phyloP scores from a whole-genome alignment of 2,113 vertebrate species.

The Hemicordylus capensis region DNA sequence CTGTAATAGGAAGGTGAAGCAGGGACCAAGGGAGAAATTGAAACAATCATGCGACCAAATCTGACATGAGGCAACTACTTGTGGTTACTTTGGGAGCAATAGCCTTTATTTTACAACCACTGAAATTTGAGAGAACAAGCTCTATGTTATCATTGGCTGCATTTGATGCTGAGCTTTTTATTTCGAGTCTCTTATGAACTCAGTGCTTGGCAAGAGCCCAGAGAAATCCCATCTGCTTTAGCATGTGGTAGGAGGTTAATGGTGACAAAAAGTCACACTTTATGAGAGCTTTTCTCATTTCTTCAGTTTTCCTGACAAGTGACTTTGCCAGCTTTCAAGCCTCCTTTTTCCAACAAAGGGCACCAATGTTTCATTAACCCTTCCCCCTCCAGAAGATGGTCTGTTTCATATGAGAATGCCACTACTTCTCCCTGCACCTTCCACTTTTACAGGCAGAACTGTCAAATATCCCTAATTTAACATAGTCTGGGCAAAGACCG shows the following conservation, averaged over 20 bases:
- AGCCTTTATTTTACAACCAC: constrained; percentile 17
- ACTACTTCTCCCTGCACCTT: rapidly evolving
- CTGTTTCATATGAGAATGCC: neutral
- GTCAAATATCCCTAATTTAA: rapidly evolving
- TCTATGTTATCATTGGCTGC: constrained; percentile 18
- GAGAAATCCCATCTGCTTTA: constrained; percentile 24
- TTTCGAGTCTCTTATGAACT: constrained; percentile 37
- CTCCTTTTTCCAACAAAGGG: constrained; percentile 6
- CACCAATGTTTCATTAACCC: constrained; percentile 26
- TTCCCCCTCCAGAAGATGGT: constrained; percentile 8
- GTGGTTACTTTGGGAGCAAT: constrained; percentile 20
- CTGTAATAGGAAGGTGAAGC: neutral
- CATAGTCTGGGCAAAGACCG: neutral
- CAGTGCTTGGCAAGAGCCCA: constrained; percentile 27
- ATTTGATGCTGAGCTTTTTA: constrained; percentile 22
- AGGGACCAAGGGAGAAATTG: neutral
- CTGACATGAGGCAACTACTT: neutral
- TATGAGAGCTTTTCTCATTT: constrained; percentile 16
- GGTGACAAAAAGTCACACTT: constrained; percentile 39
- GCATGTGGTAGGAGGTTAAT: constrained; percentile 28
- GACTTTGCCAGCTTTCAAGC: neutral
- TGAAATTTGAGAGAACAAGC: neutral
- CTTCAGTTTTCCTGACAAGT: constrained; percentile 17
- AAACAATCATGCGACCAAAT: neutral
- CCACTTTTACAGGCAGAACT: neutral